Percentiles rank a stretch among this genome's conserved stretches.
phyloP scores from a whole-genome alignment of 37 sponge, comb jelly and placozoan species.

The Eunapius fragilis region DNA sequence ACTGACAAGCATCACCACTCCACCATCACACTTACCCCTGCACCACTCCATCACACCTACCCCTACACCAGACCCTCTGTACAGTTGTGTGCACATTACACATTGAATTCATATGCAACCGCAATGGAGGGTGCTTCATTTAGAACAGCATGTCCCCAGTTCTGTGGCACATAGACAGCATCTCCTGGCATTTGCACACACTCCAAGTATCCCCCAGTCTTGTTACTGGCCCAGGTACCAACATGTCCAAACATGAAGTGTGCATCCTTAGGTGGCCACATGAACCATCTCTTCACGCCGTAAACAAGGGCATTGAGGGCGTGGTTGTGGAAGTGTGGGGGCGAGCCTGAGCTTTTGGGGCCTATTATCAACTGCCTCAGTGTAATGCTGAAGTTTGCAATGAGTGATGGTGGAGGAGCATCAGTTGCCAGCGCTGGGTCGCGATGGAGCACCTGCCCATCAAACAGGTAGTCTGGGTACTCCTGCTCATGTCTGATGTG shows the following conservation, averaged over 20 bases:
- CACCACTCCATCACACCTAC: too few species aligned
- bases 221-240: slow-evolving; percentile 16
- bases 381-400: slow-evolving; percentile 17
- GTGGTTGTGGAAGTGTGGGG: slow-evolving; percentile 60
- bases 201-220: background rate
- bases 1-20: background rate
- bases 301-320: slow-evolving; percentile 45
- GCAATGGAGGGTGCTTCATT: slow-evolving; percentile 48
- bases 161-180: slow-evolving; percentile 48
- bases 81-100: background rate
- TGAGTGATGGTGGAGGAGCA: background rate
- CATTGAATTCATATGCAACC: slow-evolving; percentile 42
- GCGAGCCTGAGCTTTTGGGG: slow-evolving; percentile 48
- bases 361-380: slow-evolving; percentile 56
- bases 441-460: slow-evolving; percentile 24
- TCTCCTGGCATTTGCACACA: slow-evolving; percentile 42
- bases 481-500: background rate
- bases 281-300: slow-evolving; percentile 49
- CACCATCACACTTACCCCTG: background rate
- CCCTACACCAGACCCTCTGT: too few species aligned
- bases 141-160: slow-evolving; percentile 74
- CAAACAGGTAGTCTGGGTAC: slow-evolving; percentile 52
- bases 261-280: slow-evolving; percentile 40
- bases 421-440: slow-evolving; percentile 35
- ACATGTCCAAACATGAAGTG: slow-evolving; percentile 34